These are phyloP conservation scores for Orientallactaga sibirica DNA, from an alignment of 2,797 vertebrate species.

Conservation along the genomic window DNA sequence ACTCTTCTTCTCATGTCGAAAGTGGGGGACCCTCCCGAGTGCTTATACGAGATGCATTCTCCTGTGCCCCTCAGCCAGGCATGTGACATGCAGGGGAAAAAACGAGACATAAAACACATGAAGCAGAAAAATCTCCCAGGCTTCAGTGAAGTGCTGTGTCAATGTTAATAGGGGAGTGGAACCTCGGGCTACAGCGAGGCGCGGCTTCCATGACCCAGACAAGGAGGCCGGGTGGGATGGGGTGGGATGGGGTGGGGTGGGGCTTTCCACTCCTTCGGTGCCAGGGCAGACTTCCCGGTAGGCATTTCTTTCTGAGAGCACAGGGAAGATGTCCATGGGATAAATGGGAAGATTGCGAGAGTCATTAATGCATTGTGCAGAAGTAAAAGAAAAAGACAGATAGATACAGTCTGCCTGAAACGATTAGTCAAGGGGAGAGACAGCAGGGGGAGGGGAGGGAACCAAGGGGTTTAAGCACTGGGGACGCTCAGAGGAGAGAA, in stretches of 20 bases:
- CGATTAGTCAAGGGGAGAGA: background rate
- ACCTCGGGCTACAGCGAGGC: constrained; percentile 57
- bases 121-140: constrained; percentile 78
- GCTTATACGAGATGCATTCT: background rate
- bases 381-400: background rate
- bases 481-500: too few species aligned
- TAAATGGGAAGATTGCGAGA: constrained; percentile 44
- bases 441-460: background rate
- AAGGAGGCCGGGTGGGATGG: too few species aligned
- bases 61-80: constrained; percentile 56
- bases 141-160: constrained; percentile 61
- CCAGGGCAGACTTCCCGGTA: background rate
- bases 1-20: constrained; percentile 3
- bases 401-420: background rate
- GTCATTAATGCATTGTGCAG: background rate
- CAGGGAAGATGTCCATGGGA: background rate
- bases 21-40: background rate
- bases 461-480: too few species aligned
- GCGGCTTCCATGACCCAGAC: background rate
- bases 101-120: constrained; percentile 74
- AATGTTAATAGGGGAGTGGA: constrained; percentile 60
- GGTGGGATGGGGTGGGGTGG: background rate
- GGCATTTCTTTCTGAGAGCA: background rate
- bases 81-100: constrained; percentile 26
- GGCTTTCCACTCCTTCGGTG: background rate